Percentiles rank a stretch among this genome's conserved stretches.
Conservation (phyloP, 2,113 vertebrate species). For the Oostethus manadensis region DNA sequence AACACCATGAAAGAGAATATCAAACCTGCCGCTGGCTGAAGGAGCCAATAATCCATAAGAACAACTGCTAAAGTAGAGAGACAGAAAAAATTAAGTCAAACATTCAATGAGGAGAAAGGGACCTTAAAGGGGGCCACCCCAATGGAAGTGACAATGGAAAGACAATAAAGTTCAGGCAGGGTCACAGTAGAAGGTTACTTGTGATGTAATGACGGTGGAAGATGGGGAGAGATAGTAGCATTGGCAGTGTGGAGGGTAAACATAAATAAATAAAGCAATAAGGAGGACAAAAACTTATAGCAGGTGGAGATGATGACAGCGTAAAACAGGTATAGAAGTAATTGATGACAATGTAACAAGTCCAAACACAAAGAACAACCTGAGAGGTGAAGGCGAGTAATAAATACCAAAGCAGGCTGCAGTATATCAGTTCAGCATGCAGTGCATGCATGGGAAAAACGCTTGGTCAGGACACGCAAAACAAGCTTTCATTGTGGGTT, state of each 20-base stretch:
- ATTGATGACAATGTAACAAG: background rate
- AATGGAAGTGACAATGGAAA: slow-evolving; percentile 1
- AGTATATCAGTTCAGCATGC: slow-evolving; percentile 23
- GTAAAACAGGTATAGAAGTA: slow-evolving; percentile 2
- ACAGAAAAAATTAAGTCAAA: background rate
- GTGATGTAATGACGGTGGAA: background rate
- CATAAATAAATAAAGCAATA: background rate
- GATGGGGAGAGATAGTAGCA: background rate
- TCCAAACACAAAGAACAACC: slow-evolving; percentile 2
- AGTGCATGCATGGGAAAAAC: too few species aligned
- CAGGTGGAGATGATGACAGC: slow-evolving; percentile 8
- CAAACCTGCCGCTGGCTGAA: slow-evolving; percentile 40
- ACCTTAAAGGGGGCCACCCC: background rate
- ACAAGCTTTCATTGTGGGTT: too few species aligned
- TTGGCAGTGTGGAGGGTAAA: background rate
- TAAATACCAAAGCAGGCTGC: slow-evolving; percentile 9
- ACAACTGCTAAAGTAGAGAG: too few species aligned
- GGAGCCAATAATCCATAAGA: slow-evolving; percentile 23
- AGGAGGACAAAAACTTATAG: slow-evolving; percentile 7
- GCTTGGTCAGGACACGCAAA: too few species aligned
- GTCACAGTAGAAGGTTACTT: background rate
- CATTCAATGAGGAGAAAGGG: background rate
- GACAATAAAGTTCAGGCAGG: slow-evolving; percentile 2
- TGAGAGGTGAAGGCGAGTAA: slow-evolving; percentile 4
- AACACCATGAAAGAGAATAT: slow-evolving; percentile 61